Evolutionary conservation across 2,797 vertebrate species (phyloP), one percentile per base, ranked within the genome.

Genomic region (Cichlasoma orientale): DNA sequence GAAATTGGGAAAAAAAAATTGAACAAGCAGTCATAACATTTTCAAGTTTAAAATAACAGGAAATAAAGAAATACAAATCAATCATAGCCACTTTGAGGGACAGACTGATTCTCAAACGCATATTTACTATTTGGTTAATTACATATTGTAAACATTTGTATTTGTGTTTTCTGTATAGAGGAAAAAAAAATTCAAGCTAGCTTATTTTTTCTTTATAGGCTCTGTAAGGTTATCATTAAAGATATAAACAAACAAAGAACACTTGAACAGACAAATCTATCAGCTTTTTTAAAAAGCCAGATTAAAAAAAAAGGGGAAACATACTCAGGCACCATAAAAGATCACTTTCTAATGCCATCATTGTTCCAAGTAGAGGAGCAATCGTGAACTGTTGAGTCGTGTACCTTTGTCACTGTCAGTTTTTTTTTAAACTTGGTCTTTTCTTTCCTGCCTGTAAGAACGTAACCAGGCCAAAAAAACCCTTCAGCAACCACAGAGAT

Each of bases 111-210:
- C 87, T 92, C 84, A 89, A 93, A 93, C 87, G 86, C 87, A 88
- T 90, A 92, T 91, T 92, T 94, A 92, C 92, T 93, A 94, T 95
- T 95, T 95, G 95, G 95, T 96, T 95, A 95, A 94, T 95, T 91
- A 94, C 92, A 95, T 92, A 85, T 85, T 94, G 94, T 96, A 96
- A 96, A 96, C 95, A 95, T 94, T 93, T 95, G 93, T 93, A 92
- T 94, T 92, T 82, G 79, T 82, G 86, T 81, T 94, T 94, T 94
- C 90, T 93, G 90, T 92, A 93, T 86, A 92, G 84, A 94, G 90
- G 89, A 92, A 92, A 89, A 91, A 69, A 90, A 85, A 89, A 66
- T 91, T 94, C 92, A 94, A 92, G 90, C 93, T 95, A 95, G 94
- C 94, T 95, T 96, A 95, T 96, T 93, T 94, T 93, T 90, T 93